Evolutionary conservation across 2,797 vertebrate genomes (phyloP).

Genomic region (Lophius americanus): DNA sequence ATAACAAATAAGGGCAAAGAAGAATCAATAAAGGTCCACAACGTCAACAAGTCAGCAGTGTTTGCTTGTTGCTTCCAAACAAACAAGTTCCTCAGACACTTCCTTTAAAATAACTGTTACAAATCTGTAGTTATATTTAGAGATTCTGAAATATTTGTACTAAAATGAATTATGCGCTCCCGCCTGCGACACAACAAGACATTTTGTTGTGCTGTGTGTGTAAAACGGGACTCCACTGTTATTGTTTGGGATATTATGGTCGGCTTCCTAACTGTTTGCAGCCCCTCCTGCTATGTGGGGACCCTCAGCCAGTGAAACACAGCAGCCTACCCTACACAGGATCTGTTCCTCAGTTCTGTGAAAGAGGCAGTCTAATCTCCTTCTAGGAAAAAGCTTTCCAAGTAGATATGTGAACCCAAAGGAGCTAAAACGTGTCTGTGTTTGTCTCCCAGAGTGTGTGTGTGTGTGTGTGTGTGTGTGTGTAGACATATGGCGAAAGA

Average conservation of each 20-base stretch:
- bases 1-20: not conserved
- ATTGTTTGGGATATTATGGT: constrained; percentile 19
- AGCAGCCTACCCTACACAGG: constrained; percentile 26
- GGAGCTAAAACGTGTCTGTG: constrained; percentile 15
- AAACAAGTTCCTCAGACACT: not conserved
- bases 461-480: constrained; percentile 15
- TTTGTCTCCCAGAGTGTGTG: constrained; percentile 5
- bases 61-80: not conserved
- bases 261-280: constrained; percentile 23
- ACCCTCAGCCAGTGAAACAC: not conserved
- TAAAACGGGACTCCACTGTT: constrained; percentile 15
- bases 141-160: not conserved
- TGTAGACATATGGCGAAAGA: constrained; percentile 4
- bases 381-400: constrained; percentile 67
- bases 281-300: constrained; percentile 7
- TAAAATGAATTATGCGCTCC: not conserved
- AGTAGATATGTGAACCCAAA: constrained; percentile 12
- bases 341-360: constrained; percentile 31
- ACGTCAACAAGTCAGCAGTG: not conserved
- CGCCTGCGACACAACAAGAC: not conserved
- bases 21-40: not conserved
- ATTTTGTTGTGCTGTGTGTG: not conserved
- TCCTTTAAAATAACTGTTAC: not conserved
- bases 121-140: not conserved
- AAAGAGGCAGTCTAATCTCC: constrained; percentile 14